phyloP scores from a whole-genome alignment of 2,888 invertebrate genomes.

The Lamellibrachia satsuma region DNA sequence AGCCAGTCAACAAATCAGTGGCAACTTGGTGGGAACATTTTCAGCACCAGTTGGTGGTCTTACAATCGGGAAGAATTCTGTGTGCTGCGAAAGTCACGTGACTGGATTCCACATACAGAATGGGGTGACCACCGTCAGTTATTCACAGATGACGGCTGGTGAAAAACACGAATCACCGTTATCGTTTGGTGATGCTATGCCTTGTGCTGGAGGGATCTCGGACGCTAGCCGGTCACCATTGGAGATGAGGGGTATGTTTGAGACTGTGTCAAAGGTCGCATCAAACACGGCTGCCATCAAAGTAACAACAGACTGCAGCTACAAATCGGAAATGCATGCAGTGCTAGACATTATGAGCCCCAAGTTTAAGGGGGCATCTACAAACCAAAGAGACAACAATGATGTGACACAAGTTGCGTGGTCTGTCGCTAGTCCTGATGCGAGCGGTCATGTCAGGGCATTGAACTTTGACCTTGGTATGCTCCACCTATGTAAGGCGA shows the following conservation, averaged over 20 bases:
- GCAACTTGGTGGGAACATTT: neutral
- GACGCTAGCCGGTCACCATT: neutral
- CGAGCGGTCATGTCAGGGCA: neutral
- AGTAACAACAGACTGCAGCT: neutral
- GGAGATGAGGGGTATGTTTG: neutral
- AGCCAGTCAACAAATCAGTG: neutral
- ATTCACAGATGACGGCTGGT: neutral
- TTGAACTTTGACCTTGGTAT: neutral
- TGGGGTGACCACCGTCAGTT: neutral
- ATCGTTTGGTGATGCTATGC: neutral
- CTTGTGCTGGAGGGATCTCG: neutral
- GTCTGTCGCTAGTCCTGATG: neutral
- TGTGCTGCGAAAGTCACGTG: neutral
- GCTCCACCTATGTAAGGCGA: neutral
- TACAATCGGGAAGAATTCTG: neutral
- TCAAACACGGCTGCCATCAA: neutral
- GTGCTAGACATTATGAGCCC: neutral
- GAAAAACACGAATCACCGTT: neutral
- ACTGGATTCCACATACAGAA: neutral
- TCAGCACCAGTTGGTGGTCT: neutral
- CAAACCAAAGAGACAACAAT: neutral
- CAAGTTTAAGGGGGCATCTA: neutral
- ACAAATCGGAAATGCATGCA: neutral
- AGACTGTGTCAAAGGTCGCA: slow-evolving; percentile 7
- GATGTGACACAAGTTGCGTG: neutral